Evolutionary conservation across 1,140 invertebrate genomes (phyloP).

Genomic region (Camponotus pennsylvanicus): DNA sequence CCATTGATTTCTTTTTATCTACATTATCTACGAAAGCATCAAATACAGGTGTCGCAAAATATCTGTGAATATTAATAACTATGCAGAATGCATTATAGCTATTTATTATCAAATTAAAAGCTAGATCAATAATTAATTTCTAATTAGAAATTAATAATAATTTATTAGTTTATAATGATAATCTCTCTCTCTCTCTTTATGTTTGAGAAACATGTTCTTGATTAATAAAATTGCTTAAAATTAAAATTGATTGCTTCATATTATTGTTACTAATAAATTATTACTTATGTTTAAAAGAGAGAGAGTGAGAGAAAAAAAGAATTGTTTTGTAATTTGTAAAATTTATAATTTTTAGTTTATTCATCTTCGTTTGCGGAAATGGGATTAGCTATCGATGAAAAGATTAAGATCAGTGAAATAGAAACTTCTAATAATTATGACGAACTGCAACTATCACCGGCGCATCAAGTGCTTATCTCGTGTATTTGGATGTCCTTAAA

Average conservation of each 20-base stretch:
- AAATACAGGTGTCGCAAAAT: constrained; percentile 70
- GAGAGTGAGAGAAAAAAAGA: background rate
- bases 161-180: constrained; percentile 44
- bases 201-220: background rate
- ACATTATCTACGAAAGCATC: constrained; percentile 79
- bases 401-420: constrained; percentile 75
- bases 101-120: background rate
- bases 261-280: background rate
- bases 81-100: background rate
- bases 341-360: constrained; percentile 79
- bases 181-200: background rate
- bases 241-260: background rate
- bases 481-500: constrained; percentile 93
- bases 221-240: background rate
- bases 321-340: constrained; percentile 22
- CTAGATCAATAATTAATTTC: background rate
- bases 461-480: constrained; percentile 90
- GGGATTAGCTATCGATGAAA: constrained; percentile 86
- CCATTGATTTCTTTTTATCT: constrained; percentile 81
- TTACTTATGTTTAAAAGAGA: background rate
- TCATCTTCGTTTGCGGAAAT: constrained; percentile 89
- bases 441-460: constrained; percentile 86
- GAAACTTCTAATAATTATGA: constrained; percentile 77
- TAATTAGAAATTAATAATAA: background rate
- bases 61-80: constrained; percentile 7